phyloP scores from a whole-genome alignment of 2,113 vertebrate species.

The Zosterops lateralis region DNA sequence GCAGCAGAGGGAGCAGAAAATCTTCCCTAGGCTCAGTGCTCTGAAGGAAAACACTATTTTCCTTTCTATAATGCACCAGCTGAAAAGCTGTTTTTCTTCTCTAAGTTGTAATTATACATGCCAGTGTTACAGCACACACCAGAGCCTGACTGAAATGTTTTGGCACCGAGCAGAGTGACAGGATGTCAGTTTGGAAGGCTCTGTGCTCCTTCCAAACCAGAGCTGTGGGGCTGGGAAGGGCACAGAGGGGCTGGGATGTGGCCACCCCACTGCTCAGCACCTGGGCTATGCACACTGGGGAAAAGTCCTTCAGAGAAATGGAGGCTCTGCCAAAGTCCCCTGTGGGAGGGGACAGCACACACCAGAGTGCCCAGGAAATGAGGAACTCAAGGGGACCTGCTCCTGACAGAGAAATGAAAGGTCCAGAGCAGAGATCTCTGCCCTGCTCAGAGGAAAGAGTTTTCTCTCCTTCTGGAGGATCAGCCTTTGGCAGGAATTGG shows the following conservation, averaged over 20 bases:
- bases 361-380: background rate
- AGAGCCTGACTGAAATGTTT: constrained; percentile 11
- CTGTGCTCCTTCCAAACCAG: background rate
- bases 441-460: background rate
- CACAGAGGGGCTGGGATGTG: background rate
- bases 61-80: background rate
- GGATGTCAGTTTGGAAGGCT: background rate
- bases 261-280: background rate
- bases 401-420: background rate
- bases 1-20: background rate
- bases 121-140: background rate
- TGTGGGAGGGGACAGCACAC: background rate
- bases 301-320: background rate
- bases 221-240: background rate
- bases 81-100: constrained; percentile 26
- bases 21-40: background rate
- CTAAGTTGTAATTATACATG: background rate
- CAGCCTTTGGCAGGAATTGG: background rate
- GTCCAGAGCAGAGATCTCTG: background rate
- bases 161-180: background rate
- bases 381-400: rapidly evolving
- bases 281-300: background rate
- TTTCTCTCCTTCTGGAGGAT: background rate
- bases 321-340: background rate
- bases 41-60: background rate